A percentile compares a stretch with the other conserved stretches of the same genome.
These are phyloP conservation scores for Rhabditoides inermis DNA, from an alignment of 2,888 invertebrate genomes.

Conservation along the genomic window DNA sequence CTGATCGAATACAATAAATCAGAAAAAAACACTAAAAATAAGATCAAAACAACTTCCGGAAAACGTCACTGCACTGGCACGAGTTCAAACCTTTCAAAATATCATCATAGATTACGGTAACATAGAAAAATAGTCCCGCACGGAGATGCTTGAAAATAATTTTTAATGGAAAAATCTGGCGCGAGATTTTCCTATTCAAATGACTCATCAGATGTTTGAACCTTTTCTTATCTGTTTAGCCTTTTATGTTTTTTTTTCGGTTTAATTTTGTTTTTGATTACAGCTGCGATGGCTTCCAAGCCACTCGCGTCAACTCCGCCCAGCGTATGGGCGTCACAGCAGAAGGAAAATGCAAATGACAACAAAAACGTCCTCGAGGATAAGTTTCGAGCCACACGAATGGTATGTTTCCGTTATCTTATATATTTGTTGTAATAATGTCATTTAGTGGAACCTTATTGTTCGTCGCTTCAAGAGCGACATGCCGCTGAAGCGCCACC, in stretches of 20 bases:
- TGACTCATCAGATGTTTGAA: constrained; percentile 17
- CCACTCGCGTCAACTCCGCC: no score
- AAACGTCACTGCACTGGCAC: no score
- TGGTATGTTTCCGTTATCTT: constrained; percentile 4
- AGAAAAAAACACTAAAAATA: not conserved
- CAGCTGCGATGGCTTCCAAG: constrained; percentile 1
- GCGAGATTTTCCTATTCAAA: constrained; percentile 1
- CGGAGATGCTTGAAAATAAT: no score
- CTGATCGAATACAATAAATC: no score
- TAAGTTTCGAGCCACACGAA: no score
- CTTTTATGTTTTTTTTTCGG: constrained; percentile 1
- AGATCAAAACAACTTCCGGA: not conserved
- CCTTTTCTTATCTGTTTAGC: not conserved
- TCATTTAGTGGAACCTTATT: constrained; percentile 16
- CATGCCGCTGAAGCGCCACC: constrained; percentile 10
- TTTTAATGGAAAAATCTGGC: no score
- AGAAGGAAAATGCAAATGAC: no score
- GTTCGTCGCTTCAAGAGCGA: constrained; percentile 9
- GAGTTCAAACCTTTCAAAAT: no score
- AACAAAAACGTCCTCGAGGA: no score
- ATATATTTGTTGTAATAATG: not conserved
- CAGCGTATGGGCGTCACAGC: no score
- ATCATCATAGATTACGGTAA: no score
- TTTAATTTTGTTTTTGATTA: constrained; percentile 2
- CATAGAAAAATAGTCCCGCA: no score